phyloP scores from a whole-genome alignment of 2,113 vertebrate genomes.

The Orthonyx spaldingii region DNA sequence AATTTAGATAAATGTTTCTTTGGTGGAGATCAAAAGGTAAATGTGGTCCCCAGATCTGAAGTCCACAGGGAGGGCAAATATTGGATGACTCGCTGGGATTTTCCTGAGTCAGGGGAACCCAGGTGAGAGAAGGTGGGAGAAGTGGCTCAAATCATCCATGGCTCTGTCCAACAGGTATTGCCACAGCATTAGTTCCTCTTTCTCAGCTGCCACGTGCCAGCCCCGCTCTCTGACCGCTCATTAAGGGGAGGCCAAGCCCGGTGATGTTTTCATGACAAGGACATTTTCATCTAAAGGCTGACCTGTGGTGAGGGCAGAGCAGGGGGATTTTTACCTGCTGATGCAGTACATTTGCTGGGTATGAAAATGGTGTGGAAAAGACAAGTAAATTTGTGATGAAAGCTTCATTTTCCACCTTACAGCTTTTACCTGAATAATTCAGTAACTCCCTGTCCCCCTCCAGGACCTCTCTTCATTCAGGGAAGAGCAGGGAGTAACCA shows the following conservation, averaged over 20 bases:
- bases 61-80: neutral
- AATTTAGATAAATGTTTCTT: slow-evolving; percentile 51
- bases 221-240: neutral
- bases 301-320: neutral
- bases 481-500: neutral
- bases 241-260: neutral
- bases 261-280: neutral
- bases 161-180: neutral
- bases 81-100: neutral
- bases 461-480: neutral
- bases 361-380: neutral
- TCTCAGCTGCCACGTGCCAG: neutral
- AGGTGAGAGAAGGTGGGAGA: neutral
- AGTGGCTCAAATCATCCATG: neutral
- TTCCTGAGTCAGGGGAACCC: neutral
- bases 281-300: neutral
- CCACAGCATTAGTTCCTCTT: neutral
- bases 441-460: neutral
- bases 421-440: neutral
- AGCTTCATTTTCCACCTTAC: neutral
- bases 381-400: neutral
- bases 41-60: neutral
- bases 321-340: neutral
- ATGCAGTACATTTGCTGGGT: neutral
- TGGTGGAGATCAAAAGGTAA: slow-evolving; percentile 13